Conservation (phyloP, 37 sponge, comb jelly and placozoan genomes). For the Bolinopsis microptera region DNA sequence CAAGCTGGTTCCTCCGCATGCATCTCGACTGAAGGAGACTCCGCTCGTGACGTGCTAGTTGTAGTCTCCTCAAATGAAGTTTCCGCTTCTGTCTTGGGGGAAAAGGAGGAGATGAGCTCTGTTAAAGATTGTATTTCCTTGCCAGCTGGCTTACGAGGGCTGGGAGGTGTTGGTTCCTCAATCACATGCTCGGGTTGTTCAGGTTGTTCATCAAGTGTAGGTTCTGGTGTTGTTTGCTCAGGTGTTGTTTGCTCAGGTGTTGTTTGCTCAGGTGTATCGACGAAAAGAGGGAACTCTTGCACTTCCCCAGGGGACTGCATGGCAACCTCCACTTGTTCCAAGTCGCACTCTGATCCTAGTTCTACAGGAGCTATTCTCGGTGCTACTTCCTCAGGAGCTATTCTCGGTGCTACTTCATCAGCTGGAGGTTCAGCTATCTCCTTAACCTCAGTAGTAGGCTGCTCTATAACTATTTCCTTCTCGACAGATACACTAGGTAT, state of each 20-base stretch:
- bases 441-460: background rate
- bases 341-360: background rate
- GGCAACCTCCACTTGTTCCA: background rate
- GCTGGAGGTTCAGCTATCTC: background rate
- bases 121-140: conserved; percentile 8
- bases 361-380: background rate
- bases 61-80: conserved; percentile 2
- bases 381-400: background rate
- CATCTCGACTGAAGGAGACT: background rate
- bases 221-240: background rate
- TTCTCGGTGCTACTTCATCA: background rate
- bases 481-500: background rate
- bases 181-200: background rate
- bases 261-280: background rate
- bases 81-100: conserved; percentile 57
- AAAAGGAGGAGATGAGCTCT: conserved; percentile 51
- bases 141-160: background rate
- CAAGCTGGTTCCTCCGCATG: background rate
- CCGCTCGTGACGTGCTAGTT: background rate
- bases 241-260: background rate
- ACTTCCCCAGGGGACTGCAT: background rate
- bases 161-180: background rate
- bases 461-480: background rate
- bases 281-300: background rate
- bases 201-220: too few species aligned